phyloP scores from a whole-genome alignment of 2,888 invertebrate genomes.

The Meandrusa payeni region DNA sequence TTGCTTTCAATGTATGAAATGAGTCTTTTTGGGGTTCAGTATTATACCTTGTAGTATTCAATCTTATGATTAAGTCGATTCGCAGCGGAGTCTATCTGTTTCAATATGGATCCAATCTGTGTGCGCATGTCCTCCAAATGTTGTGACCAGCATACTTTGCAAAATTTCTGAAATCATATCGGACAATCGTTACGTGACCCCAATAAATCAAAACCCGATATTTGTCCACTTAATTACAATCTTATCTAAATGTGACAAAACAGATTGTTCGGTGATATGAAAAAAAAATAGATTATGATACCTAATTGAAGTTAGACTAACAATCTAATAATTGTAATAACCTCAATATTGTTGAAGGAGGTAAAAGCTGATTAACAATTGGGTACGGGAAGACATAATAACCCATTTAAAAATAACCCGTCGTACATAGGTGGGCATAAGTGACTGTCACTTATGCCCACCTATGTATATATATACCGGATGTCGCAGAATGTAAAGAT shows the following conservation, averaged over 20 bases:
- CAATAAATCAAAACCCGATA: constrained; percentile 1
- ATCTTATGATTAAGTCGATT: constrained; percentile 76
- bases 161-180: constrained; percentile 74
- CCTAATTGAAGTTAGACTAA: too few species aligned
- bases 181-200: not conserved
- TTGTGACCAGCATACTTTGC: constrained; percentile 80
- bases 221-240: constrained; percentile 2
- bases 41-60: constrained; percentile 75
- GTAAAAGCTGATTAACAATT: too few species aligned
- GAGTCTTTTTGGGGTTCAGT: too few species aligned
- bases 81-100: constrained; percentile 77
- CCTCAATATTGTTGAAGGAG: too few species aligned
- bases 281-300: not conserved
- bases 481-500: too few species aligned
- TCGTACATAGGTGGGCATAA: too few species aligned
- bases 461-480: too few species aligned
- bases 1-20: too few species aligned
- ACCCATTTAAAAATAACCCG: too few species aligned
- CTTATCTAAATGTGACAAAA: constrained; percentile 3
- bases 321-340: too few species aligned
- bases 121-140: constrained; percentile 81
- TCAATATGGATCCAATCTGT: constrained; percentile 76
- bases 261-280: not conserved
- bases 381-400: too few species aligned
- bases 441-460: too few species aligned